phyloP scores from a whole-genome alignment of 2,113 vertebrate genomes.

The Petrocephalus microphthalmus region DNA sequence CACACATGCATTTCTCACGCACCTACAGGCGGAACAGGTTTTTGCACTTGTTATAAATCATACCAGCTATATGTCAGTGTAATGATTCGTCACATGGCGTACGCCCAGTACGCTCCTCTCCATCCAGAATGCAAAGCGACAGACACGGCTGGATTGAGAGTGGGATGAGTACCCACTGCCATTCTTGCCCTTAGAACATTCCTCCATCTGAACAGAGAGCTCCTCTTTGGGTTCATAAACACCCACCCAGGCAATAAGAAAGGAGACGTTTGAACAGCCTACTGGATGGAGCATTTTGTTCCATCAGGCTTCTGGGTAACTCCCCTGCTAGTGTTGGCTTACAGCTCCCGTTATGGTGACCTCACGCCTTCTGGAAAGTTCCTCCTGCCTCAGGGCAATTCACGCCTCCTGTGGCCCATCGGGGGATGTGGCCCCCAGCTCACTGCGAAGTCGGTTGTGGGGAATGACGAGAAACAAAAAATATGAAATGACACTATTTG shows the following conservation, averaged over 20 bases:
- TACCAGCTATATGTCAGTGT: not conserved
- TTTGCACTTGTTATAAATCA: not conserved
- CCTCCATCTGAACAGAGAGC: not conserved
- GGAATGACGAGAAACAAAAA: not conserved
- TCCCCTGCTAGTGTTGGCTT: not conserved
- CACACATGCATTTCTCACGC: not conserved
- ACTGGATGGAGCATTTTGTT: not conserved
- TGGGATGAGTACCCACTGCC: not conserved
- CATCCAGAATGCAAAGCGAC: not conserved
- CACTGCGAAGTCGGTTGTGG: not conserved
- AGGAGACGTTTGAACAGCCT: not conserved
- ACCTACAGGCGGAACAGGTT: not conserved
- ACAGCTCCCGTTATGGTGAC: not conserved
- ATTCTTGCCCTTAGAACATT: not conserved
- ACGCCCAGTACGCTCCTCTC: not conserved
- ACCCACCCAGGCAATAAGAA: not conserved
- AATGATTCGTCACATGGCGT: not conserved
- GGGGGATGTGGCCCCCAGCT: not conserved
- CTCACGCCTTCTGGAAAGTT: not conserved
- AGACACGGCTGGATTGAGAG: not conserved
- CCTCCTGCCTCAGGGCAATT: not conserved
- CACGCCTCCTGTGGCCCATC: not conserved
- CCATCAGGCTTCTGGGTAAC: not conserved
- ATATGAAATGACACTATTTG: not conserved
- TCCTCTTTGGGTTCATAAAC: not conserved